A percentile compares a stretch with the other conserved stretches of the same genome.
Conservation (phyloP, 2,888 invertebrate genomes). For the Drosophila picticornis region DNA sequence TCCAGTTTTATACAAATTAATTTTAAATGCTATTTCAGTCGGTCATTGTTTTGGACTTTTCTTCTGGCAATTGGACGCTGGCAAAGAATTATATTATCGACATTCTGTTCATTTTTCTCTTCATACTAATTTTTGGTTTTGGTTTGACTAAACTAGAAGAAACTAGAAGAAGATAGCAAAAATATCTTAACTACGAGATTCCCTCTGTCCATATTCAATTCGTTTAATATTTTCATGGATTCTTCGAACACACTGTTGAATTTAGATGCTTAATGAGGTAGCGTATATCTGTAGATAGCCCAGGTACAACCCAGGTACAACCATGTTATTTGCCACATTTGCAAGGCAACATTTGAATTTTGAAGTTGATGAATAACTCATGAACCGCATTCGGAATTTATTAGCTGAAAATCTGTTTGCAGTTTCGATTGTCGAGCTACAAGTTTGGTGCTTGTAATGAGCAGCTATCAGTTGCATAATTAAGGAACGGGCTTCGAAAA, state of each 20-base stretch:
- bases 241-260: not conserved
- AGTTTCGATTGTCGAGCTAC: not conserved
- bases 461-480: constrained; percentile 27
- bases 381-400: constrained; percentile 1
- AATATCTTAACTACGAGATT: not conserved
- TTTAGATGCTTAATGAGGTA: not conserved
- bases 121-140: not conserved
- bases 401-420: constrained; percentile 13
- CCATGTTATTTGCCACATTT: not conserved
- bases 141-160: not conserved
- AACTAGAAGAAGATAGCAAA: not conserved
- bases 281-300: not conserved
- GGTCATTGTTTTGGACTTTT: not conserved
- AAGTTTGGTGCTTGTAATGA: constrained; percentile 14
- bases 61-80: too few species aligned
- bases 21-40: constrained; percentile 16
- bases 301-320: too few species aligned
- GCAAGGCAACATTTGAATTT: not conserved
- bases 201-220: not conserved
- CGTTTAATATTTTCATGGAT: not conserved
- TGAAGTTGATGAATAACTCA: not conserved
- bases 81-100: not conserved
- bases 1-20: constrained; percentile 20
- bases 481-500: constrained; percentile 14
- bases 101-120: not conserved